Percentiles rank a stretch among this genome's conserved stretches.
phyloP scores from a whole-genome alignment of 2,888 invertebrate species.

The Drosophila atripex region DNA sequence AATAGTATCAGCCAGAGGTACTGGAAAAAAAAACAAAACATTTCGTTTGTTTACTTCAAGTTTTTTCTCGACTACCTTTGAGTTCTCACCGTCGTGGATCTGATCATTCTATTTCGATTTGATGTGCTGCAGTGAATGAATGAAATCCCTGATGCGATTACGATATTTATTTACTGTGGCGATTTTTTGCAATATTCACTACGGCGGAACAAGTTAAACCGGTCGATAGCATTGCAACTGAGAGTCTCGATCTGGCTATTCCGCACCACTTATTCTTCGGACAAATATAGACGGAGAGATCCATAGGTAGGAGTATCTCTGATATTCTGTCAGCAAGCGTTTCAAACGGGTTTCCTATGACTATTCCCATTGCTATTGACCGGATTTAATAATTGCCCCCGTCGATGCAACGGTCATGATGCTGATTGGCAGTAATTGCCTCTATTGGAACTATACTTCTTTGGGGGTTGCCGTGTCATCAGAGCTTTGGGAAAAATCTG shows the following conservation, averaged over 20 bases:
- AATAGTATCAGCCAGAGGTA: conserved; percentile 43
- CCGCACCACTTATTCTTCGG: conserved; percentile 46
- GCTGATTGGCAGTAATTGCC: conserved; percentile 65
- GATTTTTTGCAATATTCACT: conserved; percentile 22
- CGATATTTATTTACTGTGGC: conserved; percentile 37
- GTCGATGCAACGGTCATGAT: conserved; percentile 17
- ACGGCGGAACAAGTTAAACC: conserved; percentile 58
- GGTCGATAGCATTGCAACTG: conserved; percentile 48
- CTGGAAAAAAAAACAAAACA: conserved; percentile 21
- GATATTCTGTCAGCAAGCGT: conserved; percentile 18
- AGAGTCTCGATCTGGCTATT: conserved; percentile 44
- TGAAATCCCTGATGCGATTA: conserved; percentile 34
- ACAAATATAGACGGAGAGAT: conserved; percentile 13
- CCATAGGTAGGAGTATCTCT: conserved; percentile 16
- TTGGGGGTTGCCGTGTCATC: conserved; percentile 14
- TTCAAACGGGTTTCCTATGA: conserved; percentile 47
- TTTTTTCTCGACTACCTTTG: conserved; percentile 1
- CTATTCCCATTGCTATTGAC: conserved; percentile 38
- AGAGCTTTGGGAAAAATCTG: conserved; percentile 21
- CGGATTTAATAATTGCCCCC: conserved; percentile 54
- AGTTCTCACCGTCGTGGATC: conserved; percentile 49
- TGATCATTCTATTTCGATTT: conserved; percentile 58
- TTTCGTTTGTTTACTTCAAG: conserved; percentile 4
- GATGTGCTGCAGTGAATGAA: conserved; percentile 50
- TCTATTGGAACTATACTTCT: conserved; percentile 18